Percentiles rank a stretch among this genome's conserved stretches.
These are phyloP conservation scores for Bellardia pandia DNA, from an alignment of 2,888 invertebrate species.

Conservation along the genomic window DNA sequence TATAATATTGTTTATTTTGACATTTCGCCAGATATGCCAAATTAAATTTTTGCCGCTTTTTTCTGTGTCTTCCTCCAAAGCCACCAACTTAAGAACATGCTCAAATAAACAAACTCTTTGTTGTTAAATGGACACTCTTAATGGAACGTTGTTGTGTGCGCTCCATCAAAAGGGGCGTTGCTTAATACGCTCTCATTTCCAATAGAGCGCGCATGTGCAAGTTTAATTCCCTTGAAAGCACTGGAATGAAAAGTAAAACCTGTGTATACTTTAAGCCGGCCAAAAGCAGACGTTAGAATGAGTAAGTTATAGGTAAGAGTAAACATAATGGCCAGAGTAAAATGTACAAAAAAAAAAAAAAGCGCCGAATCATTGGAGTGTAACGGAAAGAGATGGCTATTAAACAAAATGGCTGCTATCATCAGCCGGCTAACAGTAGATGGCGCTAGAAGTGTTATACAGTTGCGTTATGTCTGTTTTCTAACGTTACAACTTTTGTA, in stretches of 20 bases:
- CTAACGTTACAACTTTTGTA: background rate
- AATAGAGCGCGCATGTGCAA: conserved; percentile 70
- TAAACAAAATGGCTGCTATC: conserved; percentile 84
- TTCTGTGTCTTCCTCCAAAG: conserved; percentile 21
- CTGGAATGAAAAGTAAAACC: conserved; percentile 77
- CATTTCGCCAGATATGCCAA: conserved; percentile 32
- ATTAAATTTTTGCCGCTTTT: conserved; percentile 60
- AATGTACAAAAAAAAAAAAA: conserved; percentile 7
- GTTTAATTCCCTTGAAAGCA: conserved; percentile 53
- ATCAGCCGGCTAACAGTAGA: conserved; percentile 79
- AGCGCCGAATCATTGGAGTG: conserved; percentile 42
- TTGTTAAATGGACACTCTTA: conserved; percentile 42
- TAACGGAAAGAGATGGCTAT: conserved; percentile 76
- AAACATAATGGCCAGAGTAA: conserved; percentile 72
- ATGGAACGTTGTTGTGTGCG: background rate
- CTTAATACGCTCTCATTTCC: conserved; percentile 46
- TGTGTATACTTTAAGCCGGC: background rate
- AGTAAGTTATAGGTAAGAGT: background rate
- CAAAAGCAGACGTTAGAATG: conserved; percentile 8
- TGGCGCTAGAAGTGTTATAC: conserved; percentile 78
- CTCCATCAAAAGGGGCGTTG: conserved; percentile 64
- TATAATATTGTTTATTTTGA: conserved; percentile 50
- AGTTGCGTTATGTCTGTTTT: background rate
- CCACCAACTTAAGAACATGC: conserved; percentile 26
- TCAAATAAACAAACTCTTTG: conserved; percentile 20